Conservation (phyloP, 1,140 invertebrate species). For the Aphelenchoides fujianensis region DNA sequence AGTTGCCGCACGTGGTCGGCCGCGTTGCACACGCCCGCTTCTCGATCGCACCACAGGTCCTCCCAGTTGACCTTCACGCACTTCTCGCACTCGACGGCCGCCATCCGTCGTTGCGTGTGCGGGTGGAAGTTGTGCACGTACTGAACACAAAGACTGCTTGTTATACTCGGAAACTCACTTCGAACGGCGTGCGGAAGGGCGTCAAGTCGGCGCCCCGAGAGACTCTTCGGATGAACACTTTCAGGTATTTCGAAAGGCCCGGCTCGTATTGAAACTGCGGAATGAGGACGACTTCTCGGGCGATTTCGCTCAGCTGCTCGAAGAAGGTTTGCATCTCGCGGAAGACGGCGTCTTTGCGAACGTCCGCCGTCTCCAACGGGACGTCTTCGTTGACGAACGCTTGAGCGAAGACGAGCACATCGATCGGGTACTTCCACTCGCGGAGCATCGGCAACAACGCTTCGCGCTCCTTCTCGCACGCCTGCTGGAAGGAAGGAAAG, state of each 20-base stretch:
- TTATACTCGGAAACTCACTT: conserved; percentile 9
- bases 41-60: background rate
- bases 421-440: background rate
- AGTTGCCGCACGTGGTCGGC: background rate
- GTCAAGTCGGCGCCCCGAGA: background rate
- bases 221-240: background rate
- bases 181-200: background rate
- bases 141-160: background rate
- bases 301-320: background rate
- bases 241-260: background rate
- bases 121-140: background rate
- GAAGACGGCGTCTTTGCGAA: background rate
- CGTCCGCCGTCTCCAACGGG: background rate
- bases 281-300: background rate
- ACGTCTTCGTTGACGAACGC: background rate
- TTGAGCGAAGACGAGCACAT: background rate
- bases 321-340: background rate
- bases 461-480: background rate
- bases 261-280: background rate
- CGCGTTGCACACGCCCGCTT: background rate
- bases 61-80: background rate
- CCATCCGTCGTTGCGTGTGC: background rate
- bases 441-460: background rate
- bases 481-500: background rate
- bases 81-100: background rate